Evolutionary conservation across 2,797 vertebrate genomes (phyloP).

Genomic region (Glyptemys insculpta): DNA sequence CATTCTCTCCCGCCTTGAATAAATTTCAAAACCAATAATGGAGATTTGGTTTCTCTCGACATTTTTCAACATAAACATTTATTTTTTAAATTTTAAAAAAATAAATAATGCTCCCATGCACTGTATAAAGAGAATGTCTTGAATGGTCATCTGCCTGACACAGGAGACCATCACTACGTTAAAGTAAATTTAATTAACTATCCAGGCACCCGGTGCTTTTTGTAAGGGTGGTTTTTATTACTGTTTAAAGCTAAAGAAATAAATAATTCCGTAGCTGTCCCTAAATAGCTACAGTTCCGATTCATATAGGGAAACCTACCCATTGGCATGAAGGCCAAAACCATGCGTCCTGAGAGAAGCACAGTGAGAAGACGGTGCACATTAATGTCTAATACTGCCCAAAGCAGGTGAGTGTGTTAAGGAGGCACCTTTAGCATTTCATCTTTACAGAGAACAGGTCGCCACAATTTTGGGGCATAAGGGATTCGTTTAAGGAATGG

Average conservation of each 20-base stretch:
- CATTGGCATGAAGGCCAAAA: not conserved
- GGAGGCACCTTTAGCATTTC: not conserved
- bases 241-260: not conserved
- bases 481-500: not conserved
- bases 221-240: not conserved
- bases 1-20: rapidly evolving
- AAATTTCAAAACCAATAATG: not conserved
- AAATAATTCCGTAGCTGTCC: not conserved
- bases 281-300: not conserved
- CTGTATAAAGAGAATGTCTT: not conserved
- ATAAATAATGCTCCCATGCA: not conserved
- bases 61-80: not conserved
- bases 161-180: not conserved
- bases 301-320: not conserved
- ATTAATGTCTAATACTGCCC: not conserved
- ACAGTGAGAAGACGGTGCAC: not conserved
- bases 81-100: not conserved
- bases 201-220: not conserved
- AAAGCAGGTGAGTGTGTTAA: not conserved
- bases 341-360: not conserved
- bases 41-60: not conserved
- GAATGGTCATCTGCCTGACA: not conserved
- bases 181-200: not conserved
- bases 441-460: not conserved
- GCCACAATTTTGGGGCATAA: not conserved